Evolutionary conservation across 2,888 invertebrate genomes (phyloP).

Genomic region (Lottia gigantea): DNA sequence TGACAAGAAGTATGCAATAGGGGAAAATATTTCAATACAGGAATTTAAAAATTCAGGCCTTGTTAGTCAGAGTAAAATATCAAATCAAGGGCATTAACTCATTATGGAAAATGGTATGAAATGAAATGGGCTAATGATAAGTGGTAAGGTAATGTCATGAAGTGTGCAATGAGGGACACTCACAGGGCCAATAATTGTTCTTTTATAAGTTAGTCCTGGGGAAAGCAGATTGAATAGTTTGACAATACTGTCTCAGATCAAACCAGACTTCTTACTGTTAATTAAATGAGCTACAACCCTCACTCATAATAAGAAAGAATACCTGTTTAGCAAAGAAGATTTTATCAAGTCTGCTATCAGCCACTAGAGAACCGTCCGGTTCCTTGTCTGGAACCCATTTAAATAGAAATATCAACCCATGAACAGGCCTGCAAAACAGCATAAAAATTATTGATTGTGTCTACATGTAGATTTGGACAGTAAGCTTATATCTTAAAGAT

Average conservation of each 20-base stretch:
- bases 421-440: slow-evolving; percentile 81
- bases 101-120: neutral
- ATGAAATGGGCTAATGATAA: too few species aligned
- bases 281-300: too few species aligned
- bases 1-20: too few species aligned
- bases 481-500: too few species aligned
- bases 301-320: slow-evolving; percentile 16
- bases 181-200: too few species aligned
- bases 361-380: slow-evolving; percentile 72
- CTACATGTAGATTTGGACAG: too few species aligned
- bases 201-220: too few species aligned
- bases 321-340: slow-evolving; percentile 99
- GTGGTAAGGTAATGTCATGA: too few species aligned
- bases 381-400: slow-evolving; percentile 67
- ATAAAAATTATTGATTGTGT: neutral
- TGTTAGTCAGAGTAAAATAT: too few species aligned
- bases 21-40: too few species aligned
- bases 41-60: too few species aligned
- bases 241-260: neutral
- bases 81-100: too few species aligned
- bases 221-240: neutral
- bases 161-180: neutral
- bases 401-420: slow-evolving; percentile 97
- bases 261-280: neutral
- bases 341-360: slow-evolving; percentile 84